A percentile compares a stretch with the other conserved stretches of the same genome.
Conservation (phyloP, 2,113 vertebrate species). For the Catharus bicknelli region DNA sequence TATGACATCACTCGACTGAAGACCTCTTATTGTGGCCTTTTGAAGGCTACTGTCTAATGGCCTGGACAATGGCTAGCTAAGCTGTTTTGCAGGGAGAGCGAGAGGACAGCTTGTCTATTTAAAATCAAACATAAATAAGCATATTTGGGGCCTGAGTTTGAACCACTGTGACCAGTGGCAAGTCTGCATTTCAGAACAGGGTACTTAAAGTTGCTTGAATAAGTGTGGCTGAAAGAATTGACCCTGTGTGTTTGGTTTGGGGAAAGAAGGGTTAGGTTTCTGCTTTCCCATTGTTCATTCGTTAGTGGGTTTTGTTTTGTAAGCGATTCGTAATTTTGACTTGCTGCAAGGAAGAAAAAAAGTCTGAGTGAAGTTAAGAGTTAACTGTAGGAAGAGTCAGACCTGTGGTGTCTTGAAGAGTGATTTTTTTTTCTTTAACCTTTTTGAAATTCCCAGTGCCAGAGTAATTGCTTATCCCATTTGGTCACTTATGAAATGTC, state of each 20-base stretch:
- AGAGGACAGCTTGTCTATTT: background rate
- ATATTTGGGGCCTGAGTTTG: background rate
- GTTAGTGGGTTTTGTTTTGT: background rate
- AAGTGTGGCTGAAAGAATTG: background rate
- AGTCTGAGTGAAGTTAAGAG: background rate
- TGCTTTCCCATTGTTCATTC: background rate
- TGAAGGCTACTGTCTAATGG: slow-evolving; percentile 49
- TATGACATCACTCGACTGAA: slow-evolving; percentile 60
- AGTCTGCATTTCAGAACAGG: background rate
- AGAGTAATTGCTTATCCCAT: background rate
- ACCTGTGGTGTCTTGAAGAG: background rate
- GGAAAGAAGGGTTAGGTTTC: background rate
- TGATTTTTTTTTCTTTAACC: background rate
- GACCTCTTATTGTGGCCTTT: slow-evolving; percentile 30
- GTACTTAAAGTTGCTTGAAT: background rate
- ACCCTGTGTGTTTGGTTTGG: background rate
- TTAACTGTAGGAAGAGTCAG: background rate
- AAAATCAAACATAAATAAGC: background rate
- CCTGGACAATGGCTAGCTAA: slow-evolving; percentile 42
- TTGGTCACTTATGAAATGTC: background rate
- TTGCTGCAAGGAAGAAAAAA: background rate
- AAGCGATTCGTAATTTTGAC: background rate
- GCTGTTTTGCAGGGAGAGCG: background rate
- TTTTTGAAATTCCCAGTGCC: background rate
- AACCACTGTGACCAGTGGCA: background rate